Conservation (phyloP, 2,113 vertebrate genomes). For the Leptosomus discolor region DNA sequence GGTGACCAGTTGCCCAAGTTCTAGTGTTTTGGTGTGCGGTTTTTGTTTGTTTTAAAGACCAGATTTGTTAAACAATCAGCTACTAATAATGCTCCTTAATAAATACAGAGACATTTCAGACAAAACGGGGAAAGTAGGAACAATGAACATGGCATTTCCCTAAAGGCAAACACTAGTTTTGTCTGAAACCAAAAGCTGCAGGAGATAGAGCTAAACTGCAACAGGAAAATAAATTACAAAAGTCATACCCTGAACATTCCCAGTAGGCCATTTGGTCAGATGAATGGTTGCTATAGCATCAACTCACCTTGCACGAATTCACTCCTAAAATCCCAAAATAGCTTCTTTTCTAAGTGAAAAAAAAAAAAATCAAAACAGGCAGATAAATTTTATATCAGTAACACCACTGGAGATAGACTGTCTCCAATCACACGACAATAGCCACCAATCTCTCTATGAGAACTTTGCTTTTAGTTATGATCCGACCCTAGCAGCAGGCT, state of each 20-base stretch:
- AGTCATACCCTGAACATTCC: not conserved
- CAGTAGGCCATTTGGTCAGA: not conserved
- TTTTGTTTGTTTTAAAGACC: not conserved
- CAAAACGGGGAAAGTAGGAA: not conserved
- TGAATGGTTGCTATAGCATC: constrained; percentile 19
- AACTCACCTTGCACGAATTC: not conserved
- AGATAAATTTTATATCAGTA: not conserved
- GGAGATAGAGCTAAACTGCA: not conserved
- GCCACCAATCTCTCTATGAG: not conserved
- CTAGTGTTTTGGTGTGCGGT: no score
- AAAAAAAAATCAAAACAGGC: not conserved
- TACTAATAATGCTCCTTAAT: not conserved
- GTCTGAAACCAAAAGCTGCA: not conserved
- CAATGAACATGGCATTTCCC: not conserved
- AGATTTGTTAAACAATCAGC: not conserved
- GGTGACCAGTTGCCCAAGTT: not conserved
- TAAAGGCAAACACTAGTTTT: not conserved
- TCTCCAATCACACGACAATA: not conserved
- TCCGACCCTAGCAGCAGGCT: not conserved
- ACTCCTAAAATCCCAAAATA: not conserved
- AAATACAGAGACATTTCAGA: not conserved
- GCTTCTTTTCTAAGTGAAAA: not conserved
- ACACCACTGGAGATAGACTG: not conserved
- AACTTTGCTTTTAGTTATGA: not conserved
- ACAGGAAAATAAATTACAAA: not conserved